Conservation (phyloP, 2,113 vertebrate genomes). For the Pyrgilauda ruficollis region DNA sequence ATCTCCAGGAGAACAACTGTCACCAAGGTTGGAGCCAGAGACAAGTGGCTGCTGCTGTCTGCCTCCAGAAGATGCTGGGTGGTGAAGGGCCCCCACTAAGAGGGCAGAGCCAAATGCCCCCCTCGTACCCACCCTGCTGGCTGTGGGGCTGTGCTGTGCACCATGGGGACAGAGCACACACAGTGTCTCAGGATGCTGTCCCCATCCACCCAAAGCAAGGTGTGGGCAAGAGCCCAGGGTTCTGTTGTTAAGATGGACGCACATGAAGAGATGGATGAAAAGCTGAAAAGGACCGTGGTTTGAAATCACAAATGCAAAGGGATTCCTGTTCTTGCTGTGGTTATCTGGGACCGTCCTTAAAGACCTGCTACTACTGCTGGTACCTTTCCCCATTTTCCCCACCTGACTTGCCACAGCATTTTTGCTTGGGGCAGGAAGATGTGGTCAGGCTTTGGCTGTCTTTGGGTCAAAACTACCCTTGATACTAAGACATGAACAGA, state of each 20-base stretch:
- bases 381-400: neutral
- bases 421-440: neutral
- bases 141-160: neutral
- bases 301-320: neutral
- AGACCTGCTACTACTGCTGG: neutral
- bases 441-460: neutral
- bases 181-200: neutral
- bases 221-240: no score
- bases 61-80: neutral
- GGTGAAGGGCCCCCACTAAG: neutral
- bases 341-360: neutral
- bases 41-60: neutral
- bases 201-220: neutral
- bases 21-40: neutral
- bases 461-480: neutral
- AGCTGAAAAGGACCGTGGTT: neutral
- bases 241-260: neutral
- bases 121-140: fast-evolving
- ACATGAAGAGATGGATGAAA: neutral
- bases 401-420: neutral
- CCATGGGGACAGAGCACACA: neutral
- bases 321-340: neutral
- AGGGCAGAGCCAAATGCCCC: neutral
- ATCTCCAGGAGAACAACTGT: neutral
- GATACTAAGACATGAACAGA: neutral